phyloP scores from a whole-genome alignment of 2,797 vertebrate genomes.

The Squalus acanthias region DNA sequence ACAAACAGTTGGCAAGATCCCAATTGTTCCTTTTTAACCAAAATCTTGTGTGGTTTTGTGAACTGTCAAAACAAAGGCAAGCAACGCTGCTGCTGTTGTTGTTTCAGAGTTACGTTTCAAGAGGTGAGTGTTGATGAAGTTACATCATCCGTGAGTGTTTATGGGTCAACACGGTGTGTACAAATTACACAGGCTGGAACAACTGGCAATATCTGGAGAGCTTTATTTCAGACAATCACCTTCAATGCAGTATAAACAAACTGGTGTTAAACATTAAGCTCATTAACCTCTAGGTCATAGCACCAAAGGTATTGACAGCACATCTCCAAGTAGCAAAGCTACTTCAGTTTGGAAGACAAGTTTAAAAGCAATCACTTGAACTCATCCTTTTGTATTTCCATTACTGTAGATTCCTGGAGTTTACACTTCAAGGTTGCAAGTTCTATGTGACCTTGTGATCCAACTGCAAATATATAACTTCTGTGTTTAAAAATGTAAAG shows the following conservation, averaged over 20 bases:
- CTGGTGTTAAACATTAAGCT: slow-evolving; percentile 22
- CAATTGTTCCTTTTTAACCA: neutral
- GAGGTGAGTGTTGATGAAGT: neutral
- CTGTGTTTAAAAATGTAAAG: neutral
- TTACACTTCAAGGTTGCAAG: neutral
- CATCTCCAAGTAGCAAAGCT: neutral
- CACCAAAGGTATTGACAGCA: neutral
- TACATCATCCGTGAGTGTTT: slow-evolving; percentile 12
- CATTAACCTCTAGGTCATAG: neutral
- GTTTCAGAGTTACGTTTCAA: neutral
- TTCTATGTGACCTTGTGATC: neutral
- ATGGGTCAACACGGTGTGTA: slow-evolving; percentile 3
- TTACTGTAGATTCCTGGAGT: neutral
- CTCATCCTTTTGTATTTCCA: neutral
- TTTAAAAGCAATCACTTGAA: neutral
- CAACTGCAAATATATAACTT: neutral
- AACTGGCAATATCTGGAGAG: slow-evolving; percentile 13
- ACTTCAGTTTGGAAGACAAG: neutral
- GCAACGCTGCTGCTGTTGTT: neutral
- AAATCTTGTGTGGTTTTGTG: neutral
- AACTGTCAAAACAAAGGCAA: neutral
- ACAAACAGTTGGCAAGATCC: neutral
- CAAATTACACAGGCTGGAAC: neutral
- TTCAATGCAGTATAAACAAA: slow-evolving; percentile 10
- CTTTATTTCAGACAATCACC: neutral